These are phyloP conservation scores for Aspiorhynchus laticeps DNA, from an alignment of 2,113 vertebrate species.

Conservation along the genomic window DNA sequence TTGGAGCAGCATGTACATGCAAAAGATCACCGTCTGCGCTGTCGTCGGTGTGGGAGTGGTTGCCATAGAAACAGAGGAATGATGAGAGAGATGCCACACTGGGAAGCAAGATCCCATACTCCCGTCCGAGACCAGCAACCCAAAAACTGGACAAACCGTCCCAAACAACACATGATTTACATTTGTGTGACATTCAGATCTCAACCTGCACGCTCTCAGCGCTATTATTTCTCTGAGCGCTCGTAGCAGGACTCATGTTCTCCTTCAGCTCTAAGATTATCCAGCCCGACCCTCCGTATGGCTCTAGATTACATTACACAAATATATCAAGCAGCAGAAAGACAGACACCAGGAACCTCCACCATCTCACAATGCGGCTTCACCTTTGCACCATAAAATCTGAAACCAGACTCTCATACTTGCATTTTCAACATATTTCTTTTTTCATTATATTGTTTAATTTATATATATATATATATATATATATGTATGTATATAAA, in stretches of 20 bases:
- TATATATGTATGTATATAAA: too few relatives aligned
- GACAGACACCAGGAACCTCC: constrained; percentile 6
- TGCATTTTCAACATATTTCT: not conserved
- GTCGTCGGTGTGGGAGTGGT: not conserved
- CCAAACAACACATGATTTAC: not conserved
- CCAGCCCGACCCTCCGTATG: not conserved
- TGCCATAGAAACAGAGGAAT: not conserved
- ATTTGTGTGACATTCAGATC: not conserved
- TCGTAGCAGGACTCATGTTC: constrained; percentile 1
- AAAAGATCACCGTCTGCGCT: not conserved
- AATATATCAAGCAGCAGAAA: not conserved
- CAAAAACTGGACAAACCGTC: not conserved
- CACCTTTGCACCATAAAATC: not conserved
- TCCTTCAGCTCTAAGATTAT: constrained; percentile 24
- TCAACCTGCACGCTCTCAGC: not conserved
- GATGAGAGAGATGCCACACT: not conserved
- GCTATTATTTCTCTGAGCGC: not conserved
- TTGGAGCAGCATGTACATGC: not conserved
- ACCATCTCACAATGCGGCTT: not conserved
- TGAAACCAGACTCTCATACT: not conserved
- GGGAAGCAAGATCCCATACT: not conserved
- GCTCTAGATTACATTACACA: constrained; percentile 24
- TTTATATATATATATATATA: too few relatives aligned
- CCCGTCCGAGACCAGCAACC: not conserved
- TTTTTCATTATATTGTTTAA: too few relatives aligned